Evolutionary conservation across 2,888 invertebrate genomes (phyloP), one percentile per base, ranked within the genome.

Genomic region (Ferrisia virgata): DNA sequence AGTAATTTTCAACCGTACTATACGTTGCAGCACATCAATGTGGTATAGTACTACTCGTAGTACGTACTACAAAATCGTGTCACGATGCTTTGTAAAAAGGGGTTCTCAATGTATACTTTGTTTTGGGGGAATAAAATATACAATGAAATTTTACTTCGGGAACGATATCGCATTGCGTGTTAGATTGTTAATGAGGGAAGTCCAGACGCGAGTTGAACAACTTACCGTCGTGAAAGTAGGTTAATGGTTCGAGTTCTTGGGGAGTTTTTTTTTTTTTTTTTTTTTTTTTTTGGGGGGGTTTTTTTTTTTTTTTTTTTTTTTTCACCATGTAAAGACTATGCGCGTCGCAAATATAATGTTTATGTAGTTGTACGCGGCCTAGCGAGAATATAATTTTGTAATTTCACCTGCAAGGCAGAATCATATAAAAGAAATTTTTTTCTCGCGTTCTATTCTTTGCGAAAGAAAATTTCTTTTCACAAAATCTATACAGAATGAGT

Each of bases 181-280:
- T 76, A 76, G 72, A 76, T 76, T 76, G 72, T 76, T 76, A 36
- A 76, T 76, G 72, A 76, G 72, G 72, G 72, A 76, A 76, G 72
- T 76, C 72, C 72, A 76, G 72, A 76, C 72, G 36, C 18, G 36
- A 76, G 72, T 76, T 76, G 72, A 76, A 76, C 72, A 76, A 36
- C 72, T 76, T 76, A 76, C 72, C 72, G 72, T 76, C 36, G 72
- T 36, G 18, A 76, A 76, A 76, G 72, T 76, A 76, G 72, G 72
- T 76, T 76, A 76, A 76, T 76, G 72, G 72, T 76, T 76, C 72
- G 72, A 76, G 72, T 36, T 76, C 36, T 76, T 36, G 72, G 72
- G 72, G 36, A 36, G 36, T 36, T 76, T 76, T 76, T 76, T 72
- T 33, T 47, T n/a, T n/a, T 22, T 22, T 53, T 76, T 76, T 72